These are phyloP conservation scores for Iguana delicatissima DNA, from an alignment of 2,797 vertebrate species.

Conservation along the genomic window DNA sequence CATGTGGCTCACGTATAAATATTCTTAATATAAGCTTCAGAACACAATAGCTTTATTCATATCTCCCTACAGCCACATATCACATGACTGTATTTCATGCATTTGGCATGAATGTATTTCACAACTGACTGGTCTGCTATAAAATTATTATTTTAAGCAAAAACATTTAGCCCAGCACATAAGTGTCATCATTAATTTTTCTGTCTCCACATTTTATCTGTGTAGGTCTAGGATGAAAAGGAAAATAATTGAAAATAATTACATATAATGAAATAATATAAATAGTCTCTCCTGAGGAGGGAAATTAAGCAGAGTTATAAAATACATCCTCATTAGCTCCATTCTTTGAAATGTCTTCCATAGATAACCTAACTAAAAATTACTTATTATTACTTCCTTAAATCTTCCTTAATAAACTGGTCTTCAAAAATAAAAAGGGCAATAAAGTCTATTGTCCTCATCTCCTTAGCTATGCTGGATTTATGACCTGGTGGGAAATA, in stretches of 20 bases:
- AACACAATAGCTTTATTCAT: not conserved
- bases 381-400: not conserved
- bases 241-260: slow-evolving; percentile 67
- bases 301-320: slow-evolving; percentile 51
- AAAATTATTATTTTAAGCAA: not conserved
- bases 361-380: slow-evolving; percentile 1
- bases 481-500: not conserved
- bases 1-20: not conserved
- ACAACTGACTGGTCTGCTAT: not conserved
- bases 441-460: not conserved
- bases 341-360: not conserved
- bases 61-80: not conserved
- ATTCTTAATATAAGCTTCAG: not conserved
- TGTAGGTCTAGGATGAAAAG: slow-evolving; percentile 50
- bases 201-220: slow-evolving; percentile 35
- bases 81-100: not conserved
- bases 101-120: not conserved
- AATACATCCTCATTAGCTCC: not conserved
- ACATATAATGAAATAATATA: slow-evolving; percentile 60
- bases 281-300: slow-evolving; percentile 43
- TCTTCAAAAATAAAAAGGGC: slow-evolving; percentile 11
- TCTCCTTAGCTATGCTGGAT: not conserved
- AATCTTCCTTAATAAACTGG: not conserved
- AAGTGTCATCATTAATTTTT: not conserved
- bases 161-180: not conserved